These are phyloP conservation scores for Cerastis rubricosa DNA, from an alignment of 2,888 invertebrate species.

Conservation along the genomic window DNA sequence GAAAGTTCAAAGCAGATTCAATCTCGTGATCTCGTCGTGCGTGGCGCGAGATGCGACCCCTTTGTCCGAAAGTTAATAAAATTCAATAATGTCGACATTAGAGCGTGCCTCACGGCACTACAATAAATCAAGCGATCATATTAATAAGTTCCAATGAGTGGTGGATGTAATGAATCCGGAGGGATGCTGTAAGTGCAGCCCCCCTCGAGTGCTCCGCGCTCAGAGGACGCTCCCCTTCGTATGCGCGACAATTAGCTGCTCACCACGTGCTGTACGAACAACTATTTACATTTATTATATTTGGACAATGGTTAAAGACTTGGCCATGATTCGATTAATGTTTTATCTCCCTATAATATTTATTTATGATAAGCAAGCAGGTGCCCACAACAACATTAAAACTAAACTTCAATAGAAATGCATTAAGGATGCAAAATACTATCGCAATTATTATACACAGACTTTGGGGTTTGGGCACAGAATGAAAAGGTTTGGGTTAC, in stretches of 20 bases:
- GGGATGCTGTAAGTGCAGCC: background rate
- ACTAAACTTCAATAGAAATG: background rate
- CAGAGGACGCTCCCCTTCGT: constrained; percentile 44
- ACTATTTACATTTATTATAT: constrained; percentile 45
- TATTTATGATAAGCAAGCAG: constrained; percentile 7
- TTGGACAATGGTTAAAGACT: constrained; percentile 31
- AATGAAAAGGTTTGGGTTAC: too few relatives aligned
- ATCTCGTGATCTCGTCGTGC: background rate
- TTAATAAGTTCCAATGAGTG: constrained; percentile 65
- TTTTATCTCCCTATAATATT: background rate
- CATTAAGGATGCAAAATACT: too few relatives aligned
- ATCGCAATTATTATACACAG: too few relatives aligned
- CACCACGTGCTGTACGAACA: constrained; percentile 48
- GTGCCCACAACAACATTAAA: constrained; percentile 2
- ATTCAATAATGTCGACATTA: constrained; percentile 61
- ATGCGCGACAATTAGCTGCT: constrained; percentile 58
- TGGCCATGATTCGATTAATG: constrained; percentile 22
- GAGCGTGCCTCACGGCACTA: constrained; percentile 49
- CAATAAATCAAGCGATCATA: constrained; percentile 64
- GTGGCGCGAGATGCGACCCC: constrained; percentile 26
- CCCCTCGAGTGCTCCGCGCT: background rate
- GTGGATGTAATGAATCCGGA: constrained; percentile 61
- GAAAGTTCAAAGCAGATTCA: constrained; percentile 27
- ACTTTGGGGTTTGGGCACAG: too few relatives aligned
- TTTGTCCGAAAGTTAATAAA: constrained; percentile 60